These are phyloP conservation scores for Andrena cerasifolii DNA, from an alignment of 1,140 invertebrate species.

Conservation along the genomic window DNA sequence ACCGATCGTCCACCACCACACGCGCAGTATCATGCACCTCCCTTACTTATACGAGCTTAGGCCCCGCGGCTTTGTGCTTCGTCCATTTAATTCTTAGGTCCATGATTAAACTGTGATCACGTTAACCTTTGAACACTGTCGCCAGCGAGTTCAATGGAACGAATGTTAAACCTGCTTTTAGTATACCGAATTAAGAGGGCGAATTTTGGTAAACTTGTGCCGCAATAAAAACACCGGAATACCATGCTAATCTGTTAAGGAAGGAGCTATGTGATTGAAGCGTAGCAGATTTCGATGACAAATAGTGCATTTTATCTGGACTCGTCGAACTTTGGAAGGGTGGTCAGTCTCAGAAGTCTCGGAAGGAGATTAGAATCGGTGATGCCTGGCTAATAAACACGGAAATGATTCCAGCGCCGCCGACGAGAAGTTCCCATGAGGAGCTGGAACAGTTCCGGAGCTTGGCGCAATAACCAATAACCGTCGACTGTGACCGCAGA, in stretches of 20 bases:
- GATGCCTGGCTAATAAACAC: slow-evolving; percentile 58
- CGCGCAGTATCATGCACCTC: too few species aligned
- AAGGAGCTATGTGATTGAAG: slow-evolving; percentile 2
- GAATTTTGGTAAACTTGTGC: too few species aligned
- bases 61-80: too few species aligned
- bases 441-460: slow-evolving; percentile 41
- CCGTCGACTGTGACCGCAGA: slow-evolving; percentile 67
- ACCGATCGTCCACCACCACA: too few species aligned
- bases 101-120: too few species aligned
- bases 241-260: neutral
- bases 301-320: neutral
- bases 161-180: too few species aligned
- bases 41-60: too few species aligned
- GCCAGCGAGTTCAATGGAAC: too few species aligned
- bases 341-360: neutral
- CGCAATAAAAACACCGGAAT: neutral
- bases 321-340: neutral
- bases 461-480: slow-evolving; percentile 70
- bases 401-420: slow-evolving; percentile 55
- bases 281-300: neutral
- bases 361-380: slow-evolving; percentile 3
- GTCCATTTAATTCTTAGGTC: too few species aligned
- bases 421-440: slow-evolving; percentile 63
- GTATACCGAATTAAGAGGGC: too few species aligned
- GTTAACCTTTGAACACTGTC: too few species aligned